These are phyloP conservation scores for Antheraea pernyi DNA, from an alignment of 1,140 invertebrate genomes.

Conservation along the genomic window DNA sequence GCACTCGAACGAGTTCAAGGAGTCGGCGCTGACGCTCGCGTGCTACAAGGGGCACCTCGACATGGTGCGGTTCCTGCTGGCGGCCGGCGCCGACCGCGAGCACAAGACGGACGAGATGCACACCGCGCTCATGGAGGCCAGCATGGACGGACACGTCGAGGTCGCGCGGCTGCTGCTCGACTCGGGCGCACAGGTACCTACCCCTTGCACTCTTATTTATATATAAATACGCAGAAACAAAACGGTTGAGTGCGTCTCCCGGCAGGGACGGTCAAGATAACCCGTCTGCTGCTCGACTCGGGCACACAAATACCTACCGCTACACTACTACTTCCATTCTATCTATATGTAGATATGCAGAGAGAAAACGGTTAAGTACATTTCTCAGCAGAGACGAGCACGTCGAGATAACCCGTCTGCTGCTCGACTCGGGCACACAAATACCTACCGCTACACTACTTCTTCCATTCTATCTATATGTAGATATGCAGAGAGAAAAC, in stretches of 20 bases:
- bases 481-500: too few relatives aligned
- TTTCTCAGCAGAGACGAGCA: constrained; percentile 99
- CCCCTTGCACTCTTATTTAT: too few relatives aligned
- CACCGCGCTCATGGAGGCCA: constrained; percentile 99
- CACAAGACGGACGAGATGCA: constrained; percentile 99
- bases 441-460: too few relatives aligned
- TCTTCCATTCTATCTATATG: too few relatives aligned
- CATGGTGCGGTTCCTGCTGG: constrained; percentile 97
- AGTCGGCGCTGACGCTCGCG: constrained; percentile 95
- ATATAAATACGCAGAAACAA: too few relatives aligned
- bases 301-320: too few relatives aligned
- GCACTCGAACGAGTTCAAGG: constrained; percentile 99
- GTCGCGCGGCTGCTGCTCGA: constrained; percentile 95
- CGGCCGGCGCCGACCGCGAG: constrained; percentile 96
- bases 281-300: too few relatives aligned
- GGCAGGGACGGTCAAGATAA: too few relatives aligned
- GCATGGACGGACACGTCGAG: constrained; percentile 99
- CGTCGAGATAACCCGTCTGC: constrained; percentile 94
- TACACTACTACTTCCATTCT: too few relatives aligned
- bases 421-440: constrained; percentile 97
- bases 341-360: too few relatives aligned
- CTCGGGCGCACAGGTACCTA: constrained; percentile 96
- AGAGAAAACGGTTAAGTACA: too few relatives aligned
- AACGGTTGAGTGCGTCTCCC: too few relatives aligned
- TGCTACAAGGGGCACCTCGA: constrained; percentile 99